phyloP scores from a whole-genome alignment of 1,140 invertebrate species.

The Phymorhynchus buccinoides region DNA sequence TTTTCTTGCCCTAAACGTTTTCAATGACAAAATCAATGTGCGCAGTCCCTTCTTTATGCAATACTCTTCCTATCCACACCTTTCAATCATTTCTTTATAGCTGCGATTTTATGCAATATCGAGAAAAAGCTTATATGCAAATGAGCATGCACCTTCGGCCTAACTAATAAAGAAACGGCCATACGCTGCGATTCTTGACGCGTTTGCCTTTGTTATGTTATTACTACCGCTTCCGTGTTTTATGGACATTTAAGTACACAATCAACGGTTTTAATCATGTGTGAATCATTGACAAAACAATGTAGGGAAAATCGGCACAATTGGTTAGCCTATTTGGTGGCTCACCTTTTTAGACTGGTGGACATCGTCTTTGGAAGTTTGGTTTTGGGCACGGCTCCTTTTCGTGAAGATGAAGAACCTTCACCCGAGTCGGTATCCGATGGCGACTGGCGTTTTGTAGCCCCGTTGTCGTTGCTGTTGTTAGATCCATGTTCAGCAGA shows the following conservation, averaged over 20 bases:
- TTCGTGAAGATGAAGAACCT: slow-evolving; percentile 29
- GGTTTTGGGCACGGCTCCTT: slow-evolving; percentile 33
- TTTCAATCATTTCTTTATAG: background rate
- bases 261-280: background rate
- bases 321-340: background rate
- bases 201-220: background rate
- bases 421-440: slow-evolving; percentile 31
- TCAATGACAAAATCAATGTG: background rate
- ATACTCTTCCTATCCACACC: background rate
- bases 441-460: background rate
- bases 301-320: background rate
- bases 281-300: background rate
- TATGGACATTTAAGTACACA: background rate
- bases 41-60: background rate
- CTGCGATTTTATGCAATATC: slow-evolving; percentile 27
- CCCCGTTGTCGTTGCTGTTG: slow-evolving; percentile 30
- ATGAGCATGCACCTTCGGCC: slow-evolving; percentile 46
- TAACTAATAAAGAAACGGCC: slow-evolving; percentile 20
- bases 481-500: slow-evolving; percentile 33
- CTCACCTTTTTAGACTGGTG: slow-evolving; percentile 54
- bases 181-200: background rate
- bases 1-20: background rate
- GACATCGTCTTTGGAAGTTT: slow-evolving; percentile 50
- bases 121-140: slow-evolving; percentile 57
- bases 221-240: background rate